Evolutionary conservation across 2,797 vertebrate species (phyloP), one percentile per base, ranked within the genome.

Genomic region (Mormyrops boulengeri): DNA sequence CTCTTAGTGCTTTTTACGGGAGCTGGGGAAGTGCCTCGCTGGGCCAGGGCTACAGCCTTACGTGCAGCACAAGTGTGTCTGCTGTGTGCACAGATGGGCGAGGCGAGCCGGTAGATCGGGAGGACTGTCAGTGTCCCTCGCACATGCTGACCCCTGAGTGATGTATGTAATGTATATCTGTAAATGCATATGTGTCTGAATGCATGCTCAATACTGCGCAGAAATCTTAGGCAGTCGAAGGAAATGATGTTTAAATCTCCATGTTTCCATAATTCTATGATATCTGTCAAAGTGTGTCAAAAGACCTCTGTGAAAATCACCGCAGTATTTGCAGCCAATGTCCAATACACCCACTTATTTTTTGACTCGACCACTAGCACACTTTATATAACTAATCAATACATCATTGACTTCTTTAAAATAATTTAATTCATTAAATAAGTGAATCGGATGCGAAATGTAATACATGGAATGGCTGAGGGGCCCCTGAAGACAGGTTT

Each of bases 1-100:
- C 94, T 95, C 96, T 96, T 95, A 96, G 96, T 94, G 95, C 95
- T 92, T 93, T 96, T 96, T 96, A 95, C 95, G 95, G 96, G 95
- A 92, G 94, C 95, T 96, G 95, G 94, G 93, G 90, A 89, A 91
- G 92, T 92, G 92, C 91, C 92, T 92, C 17, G 3, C 88, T 91
- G 92, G 90, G 92, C 90, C 90, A 90, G 89, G 91, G 93, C 88
- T 77, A 90, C n/a, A 80, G 88, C 92, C 73, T 90, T 91, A 90
- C 89, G 92, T 92, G 93, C 91, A 92, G 94, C 88, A 93, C 88
- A 88, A 93, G 57, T 60, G n/a, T 60, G 6, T 60, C n/a, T 22
- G 55, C 55, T 60, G 55, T 60, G 57, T 60, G 92, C 88, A 93
- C 85, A 94, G 93, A 93, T 92, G 94, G 94, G 93, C 93, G 90